Base-by-base conservation (phyloP, 2,888 invertebrate species). In the Onthophagus sagittarius region DNA sequence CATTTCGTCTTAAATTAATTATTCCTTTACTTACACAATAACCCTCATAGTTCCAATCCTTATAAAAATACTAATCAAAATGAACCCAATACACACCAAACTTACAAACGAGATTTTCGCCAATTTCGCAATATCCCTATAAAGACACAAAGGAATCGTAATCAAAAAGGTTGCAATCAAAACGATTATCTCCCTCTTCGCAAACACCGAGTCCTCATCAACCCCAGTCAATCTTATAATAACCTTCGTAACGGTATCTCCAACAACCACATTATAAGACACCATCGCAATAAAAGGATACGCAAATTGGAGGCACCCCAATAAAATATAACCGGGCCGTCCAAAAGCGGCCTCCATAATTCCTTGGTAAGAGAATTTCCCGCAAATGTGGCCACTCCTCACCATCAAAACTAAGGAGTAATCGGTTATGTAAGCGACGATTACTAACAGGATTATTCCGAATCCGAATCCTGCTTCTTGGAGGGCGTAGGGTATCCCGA, bases 261-360 rank as follows among this genome's bases (percentile, higher is more conserved):
- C 95, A 33, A 95, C 94, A 15, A 94, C 94, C 14, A 95, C 92
- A 84, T 95, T 95, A 85, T 95, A 95, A 73, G 94, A 94, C 74
- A 94, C 92, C 94, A 95, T 94, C 6, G 94, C 94, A 94, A 87
- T 62, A 88, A 94, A 92, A 0, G 95, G 95, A 86, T 95, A 95
- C 80, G 93, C 88, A 81, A 94, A 94, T 84, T 95, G 95, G 75
- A 94, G 86, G 62, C 90, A 84, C 0, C 94, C 92, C 14, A 94
- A 87, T 62, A 94, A 85, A 80, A 92, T 90, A 85, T 93, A 95
- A 13, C 95, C 94, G 67, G 91, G 88, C 81, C 89, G 88, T 64
- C 95, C 95, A 82, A 93, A 94, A 31, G 94, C 93, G 7, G 93
- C 92, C 79, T 93, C 89, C 91, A 94, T 93, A 77, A 95, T 89